Base-by-base conservation (phyloP, 2,113 vertebrate genomes). In the Tyrannus savana region DNA sequence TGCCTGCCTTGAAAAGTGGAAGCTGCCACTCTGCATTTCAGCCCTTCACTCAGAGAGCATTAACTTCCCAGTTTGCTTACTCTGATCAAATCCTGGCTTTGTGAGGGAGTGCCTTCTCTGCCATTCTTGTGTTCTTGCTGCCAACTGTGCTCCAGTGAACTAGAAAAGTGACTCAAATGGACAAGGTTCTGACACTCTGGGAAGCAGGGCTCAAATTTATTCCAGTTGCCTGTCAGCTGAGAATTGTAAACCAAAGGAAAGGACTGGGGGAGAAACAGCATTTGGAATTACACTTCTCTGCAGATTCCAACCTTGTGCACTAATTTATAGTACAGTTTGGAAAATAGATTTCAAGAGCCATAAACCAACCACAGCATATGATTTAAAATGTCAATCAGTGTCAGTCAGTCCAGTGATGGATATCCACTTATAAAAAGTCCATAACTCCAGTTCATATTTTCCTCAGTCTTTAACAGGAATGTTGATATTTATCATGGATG, bases 121-220 rank as follows among this genome's bases (percentile, higher is more conserved):
- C 66, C 78, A 37, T 77, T 89, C 84, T 71, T 59, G 44, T 87
- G 41, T 82, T 93, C 72, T 64, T 84, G 47, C 74, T 95, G 87
- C 84, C 84, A 87, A 23, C 71, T 96, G 80, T 96, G 89, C 87
- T 95, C 87, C 72, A 90, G 50, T 87, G 91, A 95, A 84, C 74
- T 93, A 91, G 78, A 91, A 90, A 96, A 94, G 76, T 64, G 83
- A 77, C 83, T 94, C 67, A 81, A 56, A 80, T 62, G 87, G 74
- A 84, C 55, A 58, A 89, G 56, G 77, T 94, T 93, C 89, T 93
- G 77, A 85, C 28, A 50, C 68, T 82, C 5, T 10, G 19, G 59
- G 37, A 84, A 92, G 60, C 47, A 44, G 77, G 30, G 44, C 89
- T 94, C 75, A 41, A 66, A 80, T 88, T 44, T 77, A 17, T 90